Conservation (phyloP, 2,113 vertebrate species). For the Anhinga rufa region DNA sequence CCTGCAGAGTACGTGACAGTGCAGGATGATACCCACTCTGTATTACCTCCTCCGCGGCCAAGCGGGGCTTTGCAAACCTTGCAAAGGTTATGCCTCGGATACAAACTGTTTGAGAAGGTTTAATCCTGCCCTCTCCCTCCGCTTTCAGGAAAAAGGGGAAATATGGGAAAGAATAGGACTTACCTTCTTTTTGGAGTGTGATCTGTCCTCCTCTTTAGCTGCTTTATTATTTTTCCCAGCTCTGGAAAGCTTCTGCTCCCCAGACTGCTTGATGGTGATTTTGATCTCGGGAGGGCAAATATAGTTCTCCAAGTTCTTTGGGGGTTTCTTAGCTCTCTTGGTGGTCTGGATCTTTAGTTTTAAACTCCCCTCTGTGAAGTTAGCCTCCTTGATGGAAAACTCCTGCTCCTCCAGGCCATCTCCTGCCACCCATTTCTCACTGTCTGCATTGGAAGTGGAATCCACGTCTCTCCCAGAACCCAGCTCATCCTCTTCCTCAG, state of each 20-base stretch:
- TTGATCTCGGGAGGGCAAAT: slow-evolving; percentile 98
- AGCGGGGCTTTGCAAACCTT: not conserved
- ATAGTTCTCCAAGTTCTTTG: slow-evolving; percentile 98
- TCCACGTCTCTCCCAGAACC: slow-evolving; percentile 84
- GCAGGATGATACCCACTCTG: not conserved
- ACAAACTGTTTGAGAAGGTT: not conserved
- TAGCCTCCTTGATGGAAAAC: slow-evolving; percentile 99
- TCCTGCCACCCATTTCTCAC: slow-evolving; percentile 86
- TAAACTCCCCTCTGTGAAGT: slow-evolving; percentile 95
- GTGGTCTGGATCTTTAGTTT: slow-evolving; percentile 99
- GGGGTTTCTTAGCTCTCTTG: slow-evolving; percentile 96
- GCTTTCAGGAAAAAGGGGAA: not conserved
- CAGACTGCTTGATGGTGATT: slow-evolving; percentile 94
- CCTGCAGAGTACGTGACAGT: fast-evolving
- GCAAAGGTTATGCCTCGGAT: not conserved
- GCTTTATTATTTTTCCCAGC: slow-evolving; percentile 80
- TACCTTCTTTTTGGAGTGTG: slow-evolving; percentile 93
- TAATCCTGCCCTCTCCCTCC: not conserved
- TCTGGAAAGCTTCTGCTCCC: slow-evolving; percentile 83
- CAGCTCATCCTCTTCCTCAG: slow-evolving; percentile 84
- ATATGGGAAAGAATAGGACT: not conserved
- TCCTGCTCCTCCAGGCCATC: slow-evolving; percentile 95
- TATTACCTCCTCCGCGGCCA: not conserved
- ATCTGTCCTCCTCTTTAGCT: slow-evolving; percentile 87
- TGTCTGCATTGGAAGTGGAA: slow-evolving; percentile 86